Percentiles rank a stretch among this genome's conserved stretches.
phyloP scores from a whole-genome alignment of 1,140 invertebrate species.

The Drosophila elegans region DNA sequence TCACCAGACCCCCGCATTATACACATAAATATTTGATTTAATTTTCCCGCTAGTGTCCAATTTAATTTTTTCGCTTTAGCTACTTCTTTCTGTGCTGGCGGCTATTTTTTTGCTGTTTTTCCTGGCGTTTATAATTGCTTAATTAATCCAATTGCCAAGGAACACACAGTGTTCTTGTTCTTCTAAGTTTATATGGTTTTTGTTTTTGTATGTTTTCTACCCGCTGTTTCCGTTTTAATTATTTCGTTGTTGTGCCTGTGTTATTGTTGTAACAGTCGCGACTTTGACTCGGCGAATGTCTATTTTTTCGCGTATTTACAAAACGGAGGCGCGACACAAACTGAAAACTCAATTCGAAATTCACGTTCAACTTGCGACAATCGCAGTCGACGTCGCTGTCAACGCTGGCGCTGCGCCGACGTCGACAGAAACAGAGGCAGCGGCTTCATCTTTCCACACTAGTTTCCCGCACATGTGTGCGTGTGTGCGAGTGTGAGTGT shows the following conservation, averaged over 20 bases:
- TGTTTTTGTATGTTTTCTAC: constrained; percentile 46
- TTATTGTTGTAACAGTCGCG: constrained; percentile 22
- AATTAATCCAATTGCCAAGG: constrained; percentile 79
- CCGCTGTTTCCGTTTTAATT: constrained; percentile 64
- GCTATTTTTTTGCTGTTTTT: constrained; percentile 24
- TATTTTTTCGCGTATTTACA: constrained; percentile 79
- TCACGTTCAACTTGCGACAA: constrained; percentile 66
- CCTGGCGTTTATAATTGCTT: constrained; percentile 64
- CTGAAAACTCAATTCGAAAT: constrained; percentile 78
- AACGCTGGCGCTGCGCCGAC: not conserved
- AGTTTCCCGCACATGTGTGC: constrained; percentile 24
- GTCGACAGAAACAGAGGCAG: constrained; percentile 21
- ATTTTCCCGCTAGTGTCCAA: constrained; percentile 39
- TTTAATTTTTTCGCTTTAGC: constrained; percentile 28
- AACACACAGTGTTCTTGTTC: constrained; percentile 41
- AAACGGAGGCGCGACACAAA: constrained; percentile 83
- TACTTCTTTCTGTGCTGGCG: constrained; percentile 2
- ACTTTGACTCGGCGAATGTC: constrained; percentile 51
- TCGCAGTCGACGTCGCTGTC: constrained; percentile 3
- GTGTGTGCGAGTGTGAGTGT: constrained; percentile 12
- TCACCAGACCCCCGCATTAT: constrained; percentile 42
- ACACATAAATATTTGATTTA: constrained; percentile 55
- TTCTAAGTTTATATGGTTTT: constrained; percentile 27
- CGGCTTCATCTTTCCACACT: constrained; percentile 41
- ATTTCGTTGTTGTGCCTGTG: constrained; percentile 32